Evolutionary conservation across 2,888 invertebrate genomes (phyloP).

Genomic region (Sesamia inferens): DNA sequence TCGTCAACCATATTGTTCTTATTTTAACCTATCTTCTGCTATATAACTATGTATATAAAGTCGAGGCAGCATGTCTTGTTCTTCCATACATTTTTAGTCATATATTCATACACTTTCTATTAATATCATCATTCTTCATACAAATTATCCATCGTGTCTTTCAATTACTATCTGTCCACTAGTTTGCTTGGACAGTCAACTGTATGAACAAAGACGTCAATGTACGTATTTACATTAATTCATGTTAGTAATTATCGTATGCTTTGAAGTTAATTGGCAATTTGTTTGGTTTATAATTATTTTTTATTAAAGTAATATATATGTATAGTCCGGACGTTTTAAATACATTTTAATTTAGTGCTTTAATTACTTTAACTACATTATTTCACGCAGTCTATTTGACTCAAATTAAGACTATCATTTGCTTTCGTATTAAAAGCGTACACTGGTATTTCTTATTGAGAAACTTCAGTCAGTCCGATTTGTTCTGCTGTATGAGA

Average conservation of each 20-base stretch:
- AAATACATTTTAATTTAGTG: not conserved
- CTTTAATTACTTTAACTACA: not conserved
- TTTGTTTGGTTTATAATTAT: not conserved
- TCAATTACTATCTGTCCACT: not conserved
- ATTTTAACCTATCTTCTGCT: no score
- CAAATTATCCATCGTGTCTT: not conserved
- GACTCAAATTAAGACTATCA: constrained; percentile 15
- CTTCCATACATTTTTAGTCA: not conserved
- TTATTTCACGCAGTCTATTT: not conserved
- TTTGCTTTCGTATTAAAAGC: constrained; percentile 15
- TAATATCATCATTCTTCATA: no score
- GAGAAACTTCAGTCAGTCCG: constrained; percentile 16
- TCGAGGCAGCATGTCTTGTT: not conserved
- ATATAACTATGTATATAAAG: no score
- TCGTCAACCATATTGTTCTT: no score
- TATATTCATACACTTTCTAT: constrained; percentile 2
- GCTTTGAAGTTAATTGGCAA: not conserved
- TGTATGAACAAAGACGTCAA: not conserved
- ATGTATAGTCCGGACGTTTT: not conserved
- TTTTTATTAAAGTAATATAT: constrained; percentile 2
- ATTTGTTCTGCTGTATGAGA: constrained; percentile 31
- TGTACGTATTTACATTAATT: not conserved
- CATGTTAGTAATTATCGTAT: not conserved
- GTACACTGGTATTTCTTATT: constrained; percentile 21
- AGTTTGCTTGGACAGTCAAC: not conserved